A percentile compares a stretch with the other conserved stretches of the same genome.
phyloP scores from a whole-genome alignment of 2,888 invertebrate genomes.

The Melinaea marsaeus region DNA sequence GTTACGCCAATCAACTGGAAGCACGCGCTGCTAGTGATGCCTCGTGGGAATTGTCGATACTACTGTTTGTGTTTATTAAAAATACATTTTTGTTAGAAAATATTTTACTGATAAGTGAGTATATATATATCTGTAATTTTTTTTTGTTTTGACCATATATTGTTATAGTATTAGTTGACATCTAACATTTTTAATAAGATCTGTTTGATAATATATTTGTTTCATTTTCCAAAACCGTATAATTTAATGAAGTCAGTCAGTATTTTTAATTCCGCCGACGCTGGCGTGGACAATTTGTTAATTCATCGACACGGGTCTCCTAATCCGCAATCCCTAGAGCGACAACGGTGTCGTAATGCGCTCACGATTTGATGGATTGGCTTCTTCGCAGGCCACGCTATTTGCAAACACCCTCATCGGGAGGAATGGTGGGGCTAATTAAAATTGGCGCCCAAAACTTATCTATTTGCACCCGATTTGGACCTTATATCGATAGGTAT shows the following conservation, averaged over 20 bases:
- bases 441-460: constrained; percentile 66
- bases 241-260: neutral
- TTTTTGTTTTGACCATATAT: too few relatives aligned
- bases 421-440: constrained; percentile 60
- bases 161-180: too few relatives aligned
- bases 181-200: too few relatives aligned
- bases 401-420: constrained; percentile 77
- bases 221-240: neutral
- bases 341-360: constrained; percentile 75
- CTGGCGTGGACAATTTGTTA: constrained; percentile 20
- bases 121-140: too few relatives aligned
- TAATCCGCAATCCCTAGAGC: constrained; percentile 47
- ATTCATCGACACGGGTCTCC: constrained; percentile 35
- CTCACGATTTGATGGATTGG: constrained; percentile 77
- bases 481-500: constrained; percentile 33
- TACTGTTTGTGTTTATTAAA: constrained; percentile 2
- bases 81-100: neutral
- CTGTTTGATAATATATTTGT: too few relatives aligned
- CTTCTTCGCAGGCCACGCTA: constrained; percentile 75
- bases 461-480: constrained; percentile 24
- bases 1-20: constrained; percentile 76
- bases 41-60: constrained; percentile 39
- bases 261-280: constrained; percentile 8
- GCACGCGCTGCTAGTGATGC: constrained; percentile 63
- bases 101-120: too few relatives aligned